phyloP scores from a whole-genome alignment of 2,888 invertebrate species.

The Diadegma fenestrale region DNA sequence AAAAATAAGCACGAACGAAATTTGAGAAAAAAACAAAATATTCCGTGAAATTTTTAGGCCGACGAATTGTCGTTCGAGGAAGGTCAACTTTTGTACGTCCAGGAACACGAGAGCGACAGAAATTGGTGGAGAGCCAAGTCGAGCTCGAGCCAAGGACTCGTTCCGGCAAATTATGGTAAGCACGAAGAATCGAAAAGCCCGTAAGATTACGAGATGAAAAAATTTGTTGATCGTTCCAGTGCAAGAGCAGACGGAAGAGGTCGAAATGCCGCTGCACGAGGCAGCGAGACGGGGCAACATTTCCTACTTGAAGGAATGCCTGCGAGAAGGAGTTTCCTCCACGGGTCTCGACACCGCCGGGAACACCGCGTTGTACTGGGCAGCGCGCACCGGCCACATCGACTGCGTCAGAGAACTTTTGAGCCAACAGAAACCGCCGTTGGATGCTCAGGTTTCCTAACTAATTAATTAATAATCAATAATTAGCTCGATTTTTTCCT shows the following conservation, averaged over 20 bases:
- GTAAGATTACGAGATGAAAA: not conserved
- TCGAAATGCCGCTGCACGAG: conserved; percentile 88
- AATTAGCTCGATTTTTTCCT: not conserved
- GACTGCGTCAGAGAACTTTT: conserved; percentile 86
- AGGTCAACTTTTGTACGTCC: conserved; percentile 87
- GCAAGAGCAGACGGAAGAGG: conserved; percentile 86
- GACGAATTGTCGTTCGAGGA: conserved; percentile 89
- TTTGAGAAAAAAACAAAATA: not conserved
- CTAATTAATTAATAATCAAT: conserved; percentile 36
- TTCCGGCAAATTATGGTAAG: conserved; percentile 88
- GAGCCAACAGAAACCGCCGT: conserved; percentile 81
- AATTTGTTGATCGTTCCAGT: conserved; percentile 82
- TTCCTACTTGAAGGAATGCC: conserved; percentile 87
- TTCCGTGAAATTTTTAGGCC: conserved; percentile 72
- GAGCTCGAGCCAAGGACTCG: conserved; percentile 86
- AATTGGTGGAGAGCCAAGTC: conserved; percentile 87
- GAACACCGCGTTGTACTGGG: conserved; percentile 89
- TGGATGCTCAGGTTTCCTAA: conserved; percentile 81
- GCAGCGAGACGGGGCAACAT: conserved; percentile 89
- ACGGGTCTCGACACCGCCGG: conserved; percentile 89
- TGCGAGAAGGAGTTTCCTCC: conserved; percentile 87
- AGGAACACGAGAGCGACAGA: conserved; percentile 85
- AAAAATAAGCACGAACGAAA: not conserved
- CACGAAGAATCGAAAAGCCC: not conserved
- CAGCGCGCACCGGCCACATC: conserved; percentile 87